phyloP scores from a whole-genome alignment of 2,888 invertebrate species.

The Lasioglossum calceatum region DNA sequence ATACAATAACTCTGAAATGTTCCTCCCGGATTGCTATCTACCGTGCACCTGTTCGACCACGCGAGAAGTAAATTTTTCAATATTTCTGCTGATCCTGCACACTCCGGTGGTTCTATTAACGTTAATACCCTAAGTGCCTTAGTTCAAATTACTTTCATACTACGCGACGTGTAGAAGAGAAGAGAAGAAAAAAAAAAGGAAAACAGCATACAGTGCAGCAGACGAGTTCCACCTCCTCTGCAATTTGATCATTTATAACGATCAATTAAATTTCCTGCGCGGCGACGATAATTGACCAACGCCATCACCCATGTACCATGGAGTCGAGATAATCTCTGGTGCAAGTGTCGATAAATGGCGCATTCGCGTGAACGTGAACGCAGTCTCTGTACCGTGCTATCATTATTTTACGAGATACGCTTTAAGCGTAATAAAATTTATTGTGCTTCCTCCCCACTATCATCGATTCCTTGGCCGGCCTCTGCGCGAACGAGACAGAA shows the following conservation, averaged over 20 bases:
- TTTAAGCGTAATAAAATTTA: slow-evolving; percentile 72
- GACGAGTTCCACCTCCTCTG: slow-evolving; percentile 52
- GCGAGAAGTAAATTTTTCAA: slow-evolving; percentile 8
- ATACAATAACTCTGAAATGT: neutral
- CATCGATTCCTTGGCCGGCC: slow-evolving; percentile 47
- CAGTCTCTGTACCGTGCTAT: slow-evolving; percentile 66
- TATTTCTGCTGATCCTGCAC: slow-evolving; percentile 11
- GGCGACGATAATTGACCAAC: slow-evolving; percentile 73
- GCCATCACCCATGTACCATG: slow-evolving; percentile 73
- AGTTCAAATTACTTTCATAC: slow-evolving; percentile 61
- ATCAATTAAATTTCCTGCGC: slow-evolving; percentile 74
- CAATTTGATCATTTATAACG: slow-evolving; percentile 74
- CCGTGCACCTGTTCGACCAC: neutral
- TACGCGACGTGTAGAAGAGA: slow-evolving; percentile 28
- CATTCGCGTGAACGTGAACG: slow-evolving; percentile 72
- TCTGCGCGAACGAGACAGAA: neutral
- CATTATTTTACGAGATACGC: slow-evolving; percentile 74
- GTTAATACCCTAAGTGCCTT: slow-evolving; percentile 45
- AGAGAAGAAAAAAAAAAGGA: slow-evolving; percentile 16
- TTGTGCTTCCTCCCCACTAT: slow-evolving; percentile 50
- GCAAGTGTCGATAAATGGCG: slow-evolving; percentile 74
- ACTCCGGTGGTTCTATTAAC: slow-evolving; percentile 28
- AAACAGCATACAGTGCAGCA: slow-evolving; percentile 29
- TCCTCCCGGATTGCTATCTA: neutral
- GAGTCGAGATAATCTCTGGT: slow-evolving; percentile 70